Base-by-base conservation (phyloP, 1,140 invertebrate genomes). In the Mercenaria mercenaria region DNA sequence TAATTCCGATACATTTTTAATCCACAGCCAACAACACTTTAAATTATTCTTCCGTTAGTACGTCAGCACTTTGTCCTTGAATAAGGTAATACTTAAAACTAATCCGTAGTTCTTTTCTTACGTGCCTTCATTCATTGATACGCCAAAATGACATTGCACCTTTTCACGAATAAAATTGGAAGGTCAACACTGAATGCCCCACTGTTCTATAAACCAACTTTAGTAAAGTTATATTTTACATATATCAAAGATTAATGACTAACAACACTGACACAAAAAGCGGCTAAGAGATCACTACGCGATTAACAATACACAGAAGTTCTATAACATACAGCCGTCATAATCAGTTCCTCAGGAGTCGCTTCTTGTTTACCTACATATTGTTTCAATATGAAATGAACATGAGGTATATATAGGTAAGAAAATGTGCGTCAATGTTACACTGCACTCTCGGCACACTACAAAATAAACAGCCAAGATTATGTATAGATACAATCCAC, bases 321-420 rank as follows among this genome's bases (percentile, higher is more conserved):
- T 32, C 3, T 67, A 67, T 13, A 6, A 8, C 32, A 34, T 72
- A 39, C n/a, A 72, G 15, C 37, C 26, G 39, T 20, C n/a, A 72
- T 23, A 72, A n/a, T n/a, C 4, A 18, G 15, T 59, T 59, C 52
- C 10, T 72, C 34, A 72, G 34, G 3, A 32, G 10, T 67, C 15
- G 2, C 26, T 29, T 39, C 13, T n/a, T 3, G 23, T 41, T 72
- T 39, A 23, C 15, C 11, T 39, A 23, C 32, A n/a, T 72, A 72
- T 72, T 72, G 67, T 72, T 72, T 72, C 34, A 39, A 72, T 72
- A 37, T 72, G 37, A 47, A 72, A 72, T 39, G 67, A 72, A 72
- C 67, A 72, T 72, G 1, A 4, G 34, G 15, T 10, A 72, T 34
- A 41, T 72, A 29, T 41, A 72, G 67, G 67, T 72, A 72, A 72